Percentiles rank a stretch among this genome's conserved stretches.
Evolutionary conservation across 2,797 vertebrate species (phyloP).

Genomic region (Buceros bicornis): DNA sequence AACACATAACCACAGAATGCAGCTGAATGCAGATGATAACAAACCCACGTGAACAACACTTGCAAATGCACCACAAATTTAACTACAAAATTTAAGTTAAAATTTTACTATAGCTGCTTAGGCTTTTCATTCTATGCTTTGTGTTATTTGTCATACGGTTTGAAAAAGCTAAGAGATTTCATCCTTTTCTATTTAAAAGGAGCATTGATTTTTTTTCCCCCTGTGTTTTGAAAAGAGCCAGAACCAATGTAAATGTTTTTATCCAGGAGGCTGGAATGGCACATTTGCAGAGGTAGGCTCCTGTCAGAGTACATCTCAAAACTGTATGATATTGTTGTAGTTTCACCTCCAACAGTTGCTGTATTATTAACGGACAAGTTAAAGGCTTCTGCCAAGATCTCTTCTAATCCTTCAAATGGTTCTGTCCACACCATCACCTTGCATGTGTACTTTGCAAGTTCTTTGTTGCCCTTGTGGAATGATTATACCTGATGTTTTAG

Average conservation of each 20-base stretch:
- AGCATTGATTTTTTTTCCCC: background rate
- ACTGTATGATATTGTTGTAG: background rate
- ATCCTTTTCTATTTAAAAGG: constrained; percentile 10
- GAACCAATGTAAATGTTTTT: constrained; percentile 4
- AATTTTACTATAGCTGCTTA: background rate
- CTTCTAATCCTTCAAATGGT: background rate
- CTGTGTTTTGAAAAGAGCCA: background rate
- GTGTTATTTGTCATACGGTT: background rate
- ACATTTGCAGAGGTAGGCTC: background rate
- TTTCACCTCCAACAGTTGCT: constrained; percentile 28
- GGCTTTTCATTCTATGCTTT: background rate
- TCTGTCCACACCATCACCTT: background rate
- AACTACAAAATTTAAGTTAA: background rate
- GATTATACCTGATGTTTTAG: constrained; percentile 3
- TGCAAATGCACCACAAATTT: background rate
- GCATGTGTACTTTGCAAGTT: constrained; percentile 16
- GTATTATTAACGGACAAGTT: background rate
- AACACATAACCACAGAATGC: background rate
- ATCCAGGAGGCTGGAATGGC: background rate
- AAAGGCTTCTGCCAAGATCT: background rate
- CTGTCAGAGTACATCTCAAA: background rate
- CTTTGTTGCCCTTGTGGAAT: background rate
- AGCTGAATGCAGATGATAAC: background rate
- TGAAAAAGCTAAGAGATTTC: background rate
- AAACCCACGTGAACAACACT: background rate